Evolutionary conservation across 1,140 invertebrate species (phyloP), one percentile per base, ranked within the genome.

Genomic region (Nephila pilipes): DNA sequence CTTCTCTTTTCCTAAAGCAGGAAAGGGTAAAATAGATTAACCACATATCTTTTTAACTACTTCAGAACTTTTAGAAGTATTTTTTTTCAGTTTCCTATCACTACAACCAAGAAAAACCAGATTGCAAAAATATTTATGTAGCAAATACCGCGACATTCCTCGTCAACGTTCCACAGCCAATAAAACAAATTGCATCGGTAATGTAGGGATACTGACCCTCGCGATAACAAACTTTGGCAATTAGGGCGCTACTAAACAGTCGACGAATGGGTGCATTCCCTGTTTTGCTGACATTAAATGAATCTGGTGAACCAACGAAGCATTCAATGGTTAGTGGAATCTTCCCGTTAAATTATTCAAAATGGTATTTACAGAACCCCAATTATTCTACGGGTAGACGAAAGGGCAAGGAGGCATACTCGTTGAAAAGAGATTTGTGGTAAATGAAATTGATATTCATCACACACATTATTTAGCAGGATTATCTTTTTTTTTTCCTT

Each of bases 141-240:
- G 36, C 69, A 75, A 75, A 75, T 75, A 75, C 14, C 16, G 20
- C 2, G 29, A 29, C 69, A 75, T 75, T 16, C 80, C 14, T 75
- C 29, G 16, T 29, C 32, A 18, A 36, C 25, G 16, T 29, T 4
- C 14, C 16, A 1, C 69, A 75, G 32, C 69, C 38, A 38, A 81
- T 81, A 55, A 55, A 81, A 55, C 25, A 81, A 81, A 81, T 81
- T 55, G 80, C 20, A 81, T 81, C 38, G 38, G 80, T 55, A 55
- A 81, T 81, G 38, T 54, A n/a, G 80, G 80, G 36, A 81, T 55
- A 16, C 80, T 54, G 80, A 81, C 36, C 80, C 38, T n/a, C 20
- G 80, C 25, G 80, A 81, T 81, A 81, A 81, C 80, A 55, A 81
- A 81, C 80, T 81, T 55, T 55, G 8, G 80, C 80, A 54, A 81